A percentile compares a stretch with the other conserved stretches of the same genome.
Evolutionary conservation across 1,140 invertebrate species (phyloP).

Genomic region (Periplaneta americana): DNA sequence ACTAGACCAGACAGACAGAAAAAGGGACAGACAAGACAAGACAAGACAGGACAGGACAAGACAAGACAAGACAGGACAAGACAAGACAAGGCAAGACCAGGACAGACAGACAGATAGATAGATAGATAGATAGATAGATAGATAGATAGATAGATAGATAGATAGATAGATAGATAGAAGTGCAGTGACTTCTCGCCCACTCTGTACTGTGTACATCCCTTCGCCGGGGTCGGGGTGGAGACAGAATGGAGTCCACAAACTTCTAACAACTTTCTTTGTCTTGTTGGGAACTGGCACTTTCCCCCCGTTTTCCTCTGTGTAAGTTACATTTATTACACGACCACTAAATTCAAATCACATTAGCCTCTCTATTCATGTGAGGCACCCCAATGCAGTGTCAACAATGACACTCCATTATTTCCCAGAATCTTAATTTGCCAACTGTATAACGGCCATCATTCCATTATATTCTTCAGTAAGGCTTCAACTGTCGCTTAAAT

Average conservation of each 20-base stretch:
- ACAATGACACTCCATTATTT: neutral
- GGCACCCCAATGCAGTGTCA: neutral
- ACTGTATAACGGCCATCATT: neutral
- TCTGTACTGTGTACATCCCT: too few species aligned
- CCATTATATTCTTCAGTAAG: neutral
- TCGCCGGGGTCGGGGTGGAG: too few species aligned
- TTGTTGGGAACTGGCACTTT: neutral
- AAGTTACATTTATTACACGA: neutral
- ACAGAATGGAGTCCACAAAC: neutral
- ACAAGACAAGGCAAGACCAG: too few species aligned
- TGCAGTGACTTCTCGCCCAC: too few species aligned
- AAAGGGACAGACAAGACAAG: too few species aligned
- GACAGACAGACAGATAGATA: too few species aligned
- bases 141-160: slow-evolving; percentile 9
- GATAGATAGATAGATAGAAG: neutral
- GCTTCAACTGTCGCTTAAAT: neutral
- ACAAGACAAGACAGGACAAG: too few species aligned
- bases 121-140: slow-evolving; percentile 9
- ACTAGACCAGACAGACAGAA: too few species aligned
- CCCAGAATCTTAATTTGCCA: too few species aligned
- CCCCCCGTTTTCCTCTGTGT: neutral
- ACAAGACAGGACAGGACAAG: too few species aligned
- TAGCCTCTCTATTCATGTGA: neutral
- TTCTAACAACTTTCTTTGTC: neutral
- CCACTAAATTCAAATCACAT: neutral